Evolutionary conservation across 2,113 vertebrate genomes (phyloP).

Genomic region (Zosterops pallidus): DNA sequence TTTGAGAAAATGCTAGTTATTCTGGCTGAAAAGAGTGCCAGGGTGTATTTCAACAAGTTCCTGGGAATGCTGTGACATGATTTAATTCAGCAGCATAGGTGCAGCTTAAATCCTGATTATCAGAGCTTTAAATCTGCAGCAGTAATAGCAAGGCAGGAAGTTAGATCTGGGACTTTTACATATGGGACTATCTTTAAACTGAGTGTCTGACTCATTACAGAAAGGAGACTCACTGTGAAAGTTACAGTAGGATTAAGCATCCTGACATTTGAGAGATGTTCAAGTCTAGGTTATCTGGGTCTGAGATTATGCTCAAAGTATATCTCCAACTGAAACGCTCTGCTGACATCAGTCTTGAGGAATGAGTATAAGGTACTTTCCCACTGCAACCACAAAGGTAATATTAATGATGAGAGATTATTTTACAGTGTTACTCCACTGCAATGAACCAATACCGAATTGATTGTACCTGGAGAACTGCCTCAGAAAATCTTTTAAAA

Average conservation of each 20-base stretch:
- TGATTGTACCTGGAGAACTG: neutral
- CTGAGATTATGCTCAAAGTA: neutral
- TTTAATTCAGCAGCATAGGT: neutral
- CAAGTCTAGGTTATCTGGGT: slow-evolving; percentile 2
- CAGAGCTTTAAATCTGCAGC: neutral
- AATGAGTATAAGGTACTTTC: neutral
- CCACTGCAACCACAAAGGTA: neutral
- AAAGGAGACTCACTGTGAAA: slow-evolving; percentile 8
- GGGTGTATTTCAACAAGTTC: neutral
- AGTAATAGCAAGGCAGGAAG: neutral
- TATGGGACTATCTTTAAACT: neutral
- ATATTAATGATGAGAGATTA: neutral
- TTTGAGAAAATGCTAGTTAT: neutral
- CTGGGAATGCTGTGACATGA: accelerated
- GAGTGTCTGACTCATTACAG: neutral
- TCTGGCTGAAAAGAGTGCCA: neutral
- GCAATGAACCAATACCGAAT: neutral
- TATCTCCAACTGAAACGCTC: neutral
- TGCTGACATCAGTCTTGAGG: neutral
- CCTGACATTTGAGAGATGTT: neutral
- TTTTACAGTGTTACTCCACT: neutral
- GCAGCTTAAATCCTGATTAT: neutral
- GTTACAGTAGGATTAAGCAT: slow-evolving; percentile 15
- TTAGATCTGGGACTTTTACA: neutral
- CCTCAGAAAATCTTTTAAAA: slow-evolving; percentile 1